These are phyloP conservation scores for Maniola hyperantus DNA, from an alignment of 2,888 invertebrate species.

Conservation along the genomic window DNA sequence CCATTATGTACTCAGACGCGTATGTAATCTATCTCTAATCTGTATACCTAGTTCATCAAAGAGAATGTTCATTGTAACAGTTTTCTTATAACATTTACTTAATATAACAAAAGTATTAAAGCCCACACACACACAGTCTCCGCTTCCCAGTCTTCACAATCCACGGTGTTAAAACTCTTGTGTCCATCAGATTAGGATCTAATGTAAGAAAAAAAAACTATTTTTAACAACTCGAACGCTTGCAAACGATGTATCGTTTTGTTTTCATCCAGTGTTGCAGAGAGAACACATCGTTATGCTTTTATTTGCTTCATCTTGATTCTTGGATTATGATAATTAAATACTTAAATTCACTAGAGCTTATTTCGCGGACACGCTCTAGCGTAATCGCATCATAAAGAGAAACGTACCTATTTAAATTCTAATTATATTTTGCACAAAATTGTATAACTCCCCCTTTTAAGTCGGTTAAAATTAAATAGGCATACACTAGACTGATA, in stretches of 20 bases:
- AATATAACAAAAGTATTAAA: not conserved
- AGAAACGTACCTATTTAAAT: too few species aligned
- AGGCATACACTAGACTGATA: too few species aligned
- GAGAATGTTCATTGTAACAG: not conserved
- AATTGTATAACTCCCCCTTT: too few species aligned
- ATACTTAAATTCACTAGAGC: constrained; percentile 8
- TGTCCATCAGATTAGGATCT: constrained; percentile 2
- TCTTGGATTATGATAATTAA: not conserved
- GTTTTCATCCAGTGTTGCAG: not conserved
- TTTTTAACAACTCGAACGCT: not conserved
- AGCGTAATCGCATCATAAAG: too few species aligned
- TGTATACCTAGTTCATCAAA: not conserved
- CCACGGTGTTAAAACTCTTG: not conserved
- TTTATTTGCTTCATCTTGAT: constrained; percentile 1
- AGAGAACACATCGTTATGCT: not conserved
- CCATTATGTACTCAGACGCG: not conserved
- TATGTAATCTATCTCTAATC: not conserved
- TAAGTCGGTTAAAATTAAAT: too few species aligned
- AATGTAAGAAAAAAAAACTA: constrained; percentile 4
- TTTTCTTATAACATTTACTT: not conserved
- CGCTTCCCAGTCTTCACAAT: too few species aligned
- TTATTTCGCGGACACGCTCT: too few species aligned
- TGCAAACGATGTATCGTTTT: not conserved
- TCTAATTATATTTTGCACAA: too few species aligned
- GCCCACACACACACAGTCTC: not conserved